These are phyloP conservation scores for Monarcha castaneiventris DNA, from an alignment of 2,113 vertebrate genomes.

Conservation along the genomic window DNA sequence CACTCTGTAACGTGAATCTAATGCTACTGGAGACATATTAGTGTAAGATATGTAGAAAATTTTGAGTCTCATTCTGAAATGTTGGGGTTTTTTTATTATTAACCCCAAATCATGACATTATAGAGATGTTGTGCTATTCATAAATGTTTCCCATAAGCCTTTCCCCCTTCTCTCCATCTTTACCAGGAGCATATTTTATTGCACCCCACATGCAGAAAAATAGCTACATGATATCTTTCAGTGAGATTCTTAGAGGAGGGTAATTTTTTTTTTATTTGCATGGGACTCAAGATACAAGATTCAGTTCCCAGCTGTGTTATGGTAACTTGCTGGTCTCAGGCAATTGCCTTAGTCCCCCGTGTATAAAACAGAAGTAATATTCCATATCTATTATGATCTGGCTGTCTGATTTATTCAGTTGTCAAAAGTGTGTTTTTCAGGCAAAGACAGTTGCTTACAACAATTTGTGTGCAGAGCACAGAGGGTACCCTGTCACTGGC, in stretches of 20 bases:
- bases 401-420: constrained; percentile 23
- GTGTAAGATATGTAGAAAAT: not conserved
- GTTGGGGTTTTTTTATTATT: not conserved
- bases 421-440: not conserved
- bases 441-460: not conserved
- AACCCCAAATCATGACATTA: not conserved
- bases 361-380: constrained; percentile 15
- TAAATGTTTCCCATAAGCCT: not conserved
- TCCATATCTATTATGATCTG: not conserved
- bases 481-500: not conserved
- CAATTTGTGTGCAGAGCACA: not conserved
- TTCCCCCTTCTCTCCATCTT: not conserved
- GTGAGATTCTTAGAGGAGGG: not conserved
- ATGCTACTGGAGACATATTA: not conserved
- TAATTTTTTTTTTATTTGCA: not conserved
- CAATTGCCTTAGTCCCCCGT: not conserved
- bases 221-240: not conserved
- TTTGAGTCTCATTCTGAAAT: not conserved
- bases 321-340: not conserved
- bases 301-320: not conserved
- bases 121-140: not conserved
- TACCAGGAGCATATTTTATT: not conserved
- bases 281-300: not conserved
- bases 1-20: not conserved
- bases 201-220: not conserved